These are phyloP conservation scores for Meloidogyne chitwoodi DNA, from an alignment of 1,140 invertebrate genomes.

Conservation along the genomic window DNA sequence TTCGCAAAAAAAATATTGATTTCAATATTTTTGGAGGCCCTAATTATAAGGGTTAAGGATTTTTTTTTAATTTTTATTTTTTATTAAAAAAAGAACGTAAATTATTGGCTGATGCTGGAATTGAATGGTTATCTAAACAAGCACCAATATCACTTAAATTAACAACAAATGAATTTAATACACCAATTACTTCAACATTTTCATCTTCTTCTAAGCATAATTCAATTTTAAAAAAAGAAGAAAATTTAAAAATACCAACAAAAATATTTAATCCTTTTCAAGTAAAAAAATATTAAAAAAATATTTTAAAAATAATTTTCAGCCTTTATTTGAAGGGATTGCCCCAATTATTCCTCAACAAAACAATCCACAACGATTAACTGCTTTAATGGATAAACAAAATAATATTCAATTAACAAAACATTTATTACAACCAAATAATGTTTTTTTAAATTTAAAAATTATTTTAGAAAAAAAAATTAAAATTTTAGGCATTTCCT, in stretches of 20 bases:
- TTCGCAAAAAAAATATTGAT: no score
- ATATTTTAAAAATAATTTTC: neutral
- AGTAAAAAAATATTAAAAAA: neutral
- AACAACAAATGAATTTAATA: neutral
- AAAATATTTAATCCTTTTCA: neutral
- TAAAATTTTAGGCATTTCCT: neutral
- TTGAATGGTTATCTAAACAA: neutral
- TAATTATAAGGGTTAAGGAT: no score
- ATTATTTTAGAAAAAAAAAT: neutral
- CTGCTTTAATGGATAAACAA: constrained; percentile 21
- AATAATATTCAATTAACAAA: neutral
- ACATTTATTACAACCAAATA: neutral
- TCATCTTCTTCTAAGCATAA: neutral
- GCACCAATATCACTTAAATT: neutral
- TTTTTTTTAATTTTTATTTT: no score
- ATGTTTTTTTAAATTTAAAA: neutral
- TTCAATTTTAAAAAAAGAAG: neutral
- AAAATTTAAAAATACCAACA: neutral
- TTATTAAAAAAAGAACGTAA: neutral
- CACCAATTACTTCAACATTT: neutral
- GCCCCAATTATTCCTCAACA: constrained; percentile 29
- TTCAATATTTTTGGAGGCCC: no score
- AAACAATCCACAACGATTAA: constrained; percentile 23
- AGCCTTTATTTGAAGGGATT: constrained; percentile 30
- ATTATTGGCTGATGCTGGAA: neutral